Evolutionary conservation across 1,140 invertebrate genomes (phyloP).

Genomic region (Nymphalis io): DNA sequence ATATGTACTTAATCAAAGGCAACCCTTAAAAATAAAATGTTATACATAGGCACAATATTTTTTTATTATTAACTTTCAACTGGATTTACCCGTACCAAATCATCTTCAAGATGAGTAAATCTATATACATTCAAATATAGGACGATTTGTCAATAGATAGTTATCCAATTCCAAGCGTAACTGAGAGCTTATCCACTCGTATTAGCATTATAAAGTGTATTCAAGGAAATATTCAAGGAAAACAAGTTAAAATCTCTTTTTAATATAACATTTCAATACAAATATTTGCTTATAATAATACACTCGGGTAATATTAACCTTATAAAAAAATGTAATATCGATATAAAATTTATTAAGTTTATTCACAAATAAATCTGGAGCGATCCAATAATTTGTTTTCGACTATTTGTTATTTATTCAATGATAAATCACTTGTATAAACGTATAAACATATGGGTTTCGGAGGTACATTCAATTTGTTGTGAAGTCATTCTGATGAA

Average conservation of each 20-base stretch:
- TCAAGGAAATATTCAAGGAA: neutral
- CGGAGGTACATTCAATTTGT: slow-evolving; percentile 50
- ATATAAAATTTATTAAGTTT: slow-evolving; percentile 36
- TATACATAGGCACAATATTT: too few relatives aligned
- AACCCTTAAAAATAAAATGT: too few relatives aligned
- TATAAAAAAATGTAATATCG: slow-evolving; percentile 24
- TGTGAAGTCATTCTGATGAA: slow-evolving; percentile 51
- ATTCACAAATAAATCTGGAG: slow-evolving; percentile 40
- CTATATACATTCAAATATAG: too few relatives aligned
- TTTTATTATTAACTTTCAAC: too few relatives aligned
- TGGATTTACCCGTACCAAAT: too few relatives aligned
- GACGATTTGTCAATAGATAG: too few relatives aligned
- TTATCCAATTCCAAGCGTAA: too few relatives aligned
- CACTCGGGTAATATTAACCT: slow-evolving; percentile 13
- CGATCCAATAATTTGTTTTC: slow-evolving; percentile 40
- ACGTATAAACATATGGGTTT: slow-evolving; percentile 35
- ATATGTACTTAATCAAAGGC: too few relatives aligned
- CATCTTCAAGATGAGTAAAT: too few relatives aligned
- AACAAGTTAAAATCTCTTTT: neutral
- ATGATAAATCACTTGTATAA: slow-evolving; percentile 41
- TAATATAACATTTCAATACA: neutral
- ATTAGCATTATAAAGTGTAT: neutral
- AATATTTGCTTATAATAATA: slow-evolving; percentile 6
- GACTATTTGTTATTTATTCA: slow-evolving; percentile 46
- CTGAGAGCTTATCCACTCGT: too few relatives aligned